Conservation (phyloP, 2,888 invertebrate species). For the Tachystola acroxantha region DNA sequence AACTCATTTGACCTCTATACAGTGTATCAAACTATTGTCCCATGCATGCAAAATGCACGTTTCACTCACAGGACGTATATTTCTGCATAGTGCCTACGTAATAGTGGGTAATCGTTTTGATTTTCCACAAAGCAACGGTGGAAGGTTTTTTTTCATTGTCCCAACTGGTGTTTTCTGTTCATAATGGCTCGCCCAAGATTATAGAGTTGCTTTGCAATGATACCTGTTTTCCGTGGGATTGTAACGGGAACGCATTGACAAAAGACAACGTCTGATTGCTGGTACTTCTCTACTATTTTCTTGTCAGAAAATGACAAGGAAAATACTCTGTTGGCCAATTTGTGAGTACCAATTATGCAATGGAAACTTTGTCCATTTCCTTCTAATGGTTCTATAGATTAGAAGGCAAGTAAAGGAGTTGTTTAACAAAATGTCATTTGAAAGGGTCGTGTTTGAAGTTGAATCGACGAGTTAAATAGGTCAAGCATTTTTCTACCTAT, state of each 20-base stretch:
- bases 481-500: no score
- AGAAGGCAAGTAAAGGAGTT: background rate
- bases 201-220: conserved; percentile 50
- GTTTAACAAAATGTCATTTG: no score
- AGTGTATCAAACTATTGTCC: conserved; percentile 21
- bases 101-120: conserved; percentile 51
- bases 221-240: conserved; percentile 58
- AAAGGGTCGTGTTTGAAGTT: no score
- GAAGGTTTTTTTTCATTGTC: conserved; percentile 59
- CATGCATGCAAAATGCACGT: conserved; percentile 42
- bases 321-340: conserved; percentile 28
- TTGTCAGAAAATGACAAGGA: conserved; percentile 48
- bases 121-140: conserved; percentile 55
- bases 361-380: background rate
- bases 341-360: conserved; percentile 16
- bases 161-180: conserved; percentile 56
- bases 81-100: conserved; percentile 33
- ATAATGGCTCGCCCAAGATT: conserved; percentile 59
- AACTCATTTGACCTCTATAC: background rate
- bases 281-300: conserved; percentile 39
- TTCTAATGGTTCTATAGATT: background rate
- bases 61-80: conserved; percentile 23
- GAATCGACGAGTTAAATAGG: no score
- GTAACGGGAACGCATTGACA: conserved; percentile 57
- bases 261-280: conserved; percentile 46